phyloP scores from a whole-genome alignment of 2,113 vertebrate species.

The Nettapus auritus region DNA sequence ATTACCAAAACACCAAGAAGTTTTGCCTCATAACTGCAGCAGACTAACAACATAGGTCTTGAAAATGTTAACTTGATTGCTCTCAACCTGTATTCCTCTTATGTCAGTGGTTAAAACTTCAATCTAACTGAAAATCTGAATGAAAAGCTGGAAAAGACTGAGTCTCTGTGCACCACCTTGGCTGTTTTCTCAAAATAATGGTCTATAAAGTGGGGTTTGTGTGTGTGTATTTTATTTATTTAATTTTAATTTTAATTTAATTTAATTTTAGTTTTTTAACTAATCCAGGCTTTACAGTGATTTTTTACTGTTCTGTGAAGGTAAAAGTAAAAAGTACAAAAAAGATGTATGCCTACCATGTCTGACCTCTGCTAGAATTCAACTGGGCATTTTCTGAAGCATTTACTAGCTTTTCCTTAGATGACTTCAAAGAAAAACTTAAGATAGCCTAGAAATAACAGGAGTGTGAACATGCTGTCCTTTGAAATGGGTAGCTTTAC shows the following conservation, averaged over 20 bases:
- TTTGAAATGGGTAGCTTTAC: neutral
- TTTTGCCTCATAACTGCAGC: neutral
- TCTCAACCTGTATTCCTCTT: neutral
- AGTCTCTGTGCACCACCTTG: neutral
- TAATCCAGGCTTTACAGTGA: neutral
- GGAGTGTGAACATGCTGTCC: neutral
- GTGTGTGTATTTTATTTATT: no score
- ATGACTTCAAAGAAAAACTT: neutral
- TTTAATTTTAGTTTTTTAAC: neutral
- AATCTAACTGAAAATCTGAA: neutral
- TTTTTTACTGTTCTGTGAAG: neutral
- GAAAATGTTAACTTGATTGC: neutral
- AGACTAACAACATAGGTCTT: neutral
- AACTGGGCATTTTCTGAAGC: neutral
- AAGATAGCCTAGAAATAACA: neutral
- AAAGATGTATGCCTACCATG: neutral
- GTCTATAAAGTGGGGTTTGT: neutral
- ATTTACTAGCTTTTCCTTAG: neutral
- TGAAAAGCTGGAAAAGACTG: neutral
- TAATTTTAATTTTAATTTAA: neutral
- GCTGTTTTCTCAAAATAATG: neutral
- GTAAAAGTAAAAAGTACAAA: neutral
- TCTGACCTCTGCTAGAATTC: neutral
- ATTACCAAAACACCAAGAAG: neutral
- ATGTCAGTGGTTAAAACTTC: neutral